Conservation (phyloP, 2,797 vertebrate species). For the Rhynchonycteris naso region DNA sequence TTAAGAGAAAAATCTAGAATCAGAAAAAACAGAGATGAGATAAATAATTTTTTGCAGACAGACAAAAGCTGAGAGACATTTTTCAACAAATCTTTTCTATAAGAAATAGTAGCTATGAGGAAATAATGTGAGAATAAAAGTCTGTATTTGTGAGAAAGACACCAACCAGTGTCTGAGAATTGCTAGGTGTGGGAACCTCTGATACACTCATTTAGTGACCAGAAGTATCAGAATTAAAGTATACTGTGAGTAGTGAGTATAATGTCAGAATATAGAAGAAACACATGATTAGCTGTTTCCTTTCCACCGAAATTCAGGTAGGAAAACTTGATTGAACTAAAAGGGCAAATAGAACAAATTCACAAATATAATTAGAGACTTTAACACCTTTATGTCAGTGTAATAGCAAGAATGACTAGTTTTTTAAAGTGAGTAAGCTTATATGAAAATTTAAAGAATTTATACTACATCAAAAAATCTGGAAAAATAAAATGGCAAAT, state of each 20-base stretch:
- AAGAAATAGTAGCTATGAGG: not conserved
- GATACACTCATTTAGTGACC: not conserved
- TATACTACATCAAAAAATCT: not conserved
- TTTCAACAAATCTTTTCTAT: not conserved
- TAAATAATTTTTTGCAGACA: constrained; percentile 42
- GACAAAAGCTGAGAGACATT: constrained; percentile 17
- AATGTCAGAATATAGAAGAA: not conserved
- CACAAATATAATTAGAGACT: not conserved
- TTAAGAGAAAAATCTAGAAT: constrained; percentile 40
- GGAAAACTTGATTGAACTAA: not conserved
- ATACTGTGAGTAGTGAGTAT: not conserved
- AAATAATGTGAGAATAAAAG: not conserved
- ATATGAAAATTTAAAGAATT: not conserved
- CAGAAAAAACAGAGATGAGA: not conserved
- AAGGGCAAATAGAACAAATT: not conserved
- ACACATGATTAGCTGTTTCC: not conserved
- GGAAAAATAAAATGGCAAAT: not conserved
- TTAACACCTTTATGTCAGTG: not conserved
- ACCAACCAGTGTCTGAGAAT: not conserved
- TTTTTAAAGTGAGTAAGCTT: not conserved
- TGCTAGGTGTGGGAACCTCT: not conserved
- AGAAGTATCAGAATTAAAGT: not conserved
- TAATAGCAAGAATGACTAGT: not conserved
- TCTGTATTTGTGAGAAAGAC: not conserved
- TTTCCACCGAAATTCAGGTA: not conserved